A percentile compares a stretch with the other conserved stretches of the same genome.
These are phyloP conservation scores for Brachystomella parvula DNA, from an alignment of 1,140 invertebrate species.

Conservation along the genomic window DNA sequence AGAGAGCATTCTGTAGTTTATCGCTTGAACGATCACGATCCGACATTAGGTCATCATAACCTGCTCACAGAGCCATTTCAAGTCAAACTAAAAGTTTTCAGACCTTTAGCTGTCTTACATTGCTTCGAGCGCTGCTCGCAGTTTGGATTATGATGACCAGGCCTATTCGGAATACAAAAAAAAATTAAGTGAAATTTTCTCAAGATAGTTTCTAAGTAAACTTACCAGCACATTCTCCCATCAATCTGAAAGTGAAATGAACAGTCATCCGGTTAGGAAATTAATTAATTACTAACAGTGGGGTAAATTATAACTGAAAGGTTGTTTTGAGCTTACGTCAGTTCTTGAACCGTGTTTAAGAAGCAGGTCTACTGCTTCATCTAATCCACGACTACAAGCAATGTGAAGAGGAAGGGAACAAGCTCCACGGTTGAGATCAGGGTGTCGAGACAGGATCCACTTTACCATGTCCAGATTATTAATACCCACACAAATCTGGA, in stretches of 20 bases:
- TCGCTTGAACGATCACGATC: slow-evolving; percentile 45
- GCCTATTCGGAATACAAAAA: slow-evolving; percentile 39
- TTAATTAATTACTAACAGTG: no score
- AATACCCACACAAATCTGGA: slow-evolving; percentile 62
- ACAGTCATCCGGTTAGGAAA: no score
- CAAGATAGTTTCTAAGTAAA: neutral
- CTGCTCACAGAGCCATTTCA: neutral
- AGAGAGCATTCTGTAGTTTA: slow-evolving; percentile 61
- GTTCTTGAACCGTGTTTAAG: slow-evolving; percentile 47
- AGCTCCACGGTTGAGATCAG: slow-evolving; percentile 60
- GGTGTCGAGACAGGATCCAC: slow-evolving; percentile 56
- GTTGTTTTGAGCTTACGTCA: no score
- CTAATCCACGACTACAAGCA: slow-evolving; percentile 59
- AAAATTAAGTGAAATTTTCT: neutral
- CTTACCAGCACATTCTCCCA: slow-evolving; percentile 50
- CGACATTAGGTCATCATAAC: slow-evolving; percentile 4
- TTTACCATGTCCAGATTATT: slow-evolving; percentile 62
- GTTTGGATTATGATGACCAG: slow-evolving; percentile 59
- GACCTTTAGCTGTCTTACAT: slow-evolving; percentile 31
- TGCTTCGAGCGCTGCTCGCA: slow-evolving; percentile 57
- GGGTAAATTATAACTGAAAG: no score
- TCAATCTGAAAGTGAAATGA: no score
- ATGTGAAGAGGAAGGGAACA: slow-evolving; percentile 65
- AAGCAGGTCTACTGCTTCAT: slow-evolving; percentile 47
- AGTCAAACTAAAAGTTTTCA: no score